A percentile compares a stretch with the other conserved stretches of the same genome.
These are phyloP conservation scores for Polypedilum pembai DNA, from an alignment of 1,140 invertebrate species.

Conservation along the genomic window DNA sequence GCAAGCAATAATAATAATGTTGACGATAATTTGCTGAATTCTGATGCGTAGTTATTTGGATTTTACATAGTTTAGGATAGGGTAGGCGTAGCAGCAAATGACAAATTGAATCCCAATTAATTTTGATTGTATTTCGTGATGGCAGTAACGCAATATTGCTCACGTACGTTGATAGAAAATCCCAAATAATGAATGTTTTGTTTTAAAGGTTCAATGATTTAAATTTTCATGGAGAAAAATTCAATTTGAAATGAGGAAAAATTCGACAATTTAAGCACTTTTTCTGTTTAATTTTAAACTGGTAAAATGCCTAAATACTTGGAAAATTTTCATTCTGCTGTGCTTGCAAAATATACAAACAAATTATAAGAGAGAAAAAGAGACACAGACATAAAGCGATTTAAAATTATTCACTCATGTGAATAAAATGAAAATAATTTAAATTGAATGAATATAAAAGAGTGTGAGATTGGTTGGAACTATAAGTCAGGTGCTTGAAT, in stretches of 20 bases:
- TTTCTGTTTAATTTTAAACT: no score
- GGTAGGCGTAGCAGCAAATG: neutral
- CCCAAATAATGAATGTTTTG: neutral
- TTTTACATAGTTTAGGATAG: neutral
- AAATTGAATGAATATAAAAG: conserved; percentile 16
- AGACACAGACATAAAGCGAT: neutral
- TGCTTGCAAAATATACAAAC: conserved; percentile 3
- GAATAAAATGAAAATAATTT: conserved; percentile 23
- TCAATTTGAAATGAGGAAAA: no score
- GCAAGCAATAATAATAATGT: neutral
- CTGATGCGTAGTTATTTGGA: conserved; percentile 4
- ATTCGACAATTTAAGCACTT: no score
- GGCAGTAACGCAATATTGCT: neutral
- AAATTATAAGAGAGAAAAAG: neutral
- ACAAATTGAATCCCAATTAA: conserved; percentile 28
- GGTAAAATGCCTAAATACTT: neutral
- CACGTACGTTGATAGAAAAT: neutral
- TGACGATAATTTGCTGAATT: conserved; percentile 14
- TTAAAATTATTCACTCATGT: conserved; percentile 22
- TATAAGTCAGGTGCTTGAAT: neutral
- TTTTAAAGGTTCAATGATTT: neutral
- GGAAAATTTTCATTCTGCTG: conserved; percentile 11
- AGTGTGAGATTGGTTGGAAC: neutral
- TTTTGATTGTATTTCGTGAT: conserved; percentile 23
- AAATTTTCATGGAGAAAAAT: neutral